Percentiles rank a stretch among this genome's conserved stretches.
Conservation (phyloP, 2,888 invertebrate species). For the Nymphalis polychloros region DNA sequence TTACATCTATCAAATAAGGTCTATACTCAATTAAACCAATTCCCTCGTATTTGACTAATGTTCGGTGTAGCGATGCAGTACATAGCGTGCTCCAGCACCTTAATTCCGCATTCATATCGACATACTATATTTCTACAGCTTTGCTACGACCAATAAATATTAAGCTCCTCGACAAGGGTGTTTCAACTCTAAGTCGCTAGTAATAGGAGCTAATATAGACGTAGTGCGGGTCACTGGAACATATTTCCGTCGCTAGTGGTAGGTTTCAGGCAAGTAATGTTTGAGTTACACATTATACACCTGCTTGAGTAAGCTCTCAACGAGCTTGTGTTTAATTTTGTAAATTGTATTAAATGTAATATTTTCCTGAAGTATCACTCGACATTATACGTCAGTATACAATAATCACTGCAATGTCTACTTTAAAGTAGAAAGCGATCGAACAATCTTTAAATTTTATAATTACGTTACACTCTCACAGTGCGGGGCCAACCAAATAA, state of each 20-base stretch:
- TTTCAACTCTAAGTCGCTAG: not conserved
- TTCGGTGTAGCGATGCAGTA: conserved; percentile 10
- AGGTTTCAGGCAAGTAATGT: conserved; percentile 7
- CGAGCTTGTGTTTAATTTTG: conserved; percentile 7
- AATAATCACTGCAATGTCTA: too few relatives aligned
- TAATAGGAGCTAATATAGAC: not conserved
- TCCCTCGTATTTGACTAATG: conserved; percentile 1
- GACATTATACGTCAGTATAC: not conserved
- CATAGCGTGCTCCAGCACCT: conserved; percentile 7
- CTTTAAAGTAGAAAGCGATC: too few relatives aligned
- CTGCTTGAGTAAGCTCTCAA: conserved; percentile 3
- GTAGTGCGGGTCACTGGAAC: not conserved
- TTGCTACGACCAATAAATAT: not conserved
- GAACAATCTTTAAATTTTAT: too few relatives aligned
- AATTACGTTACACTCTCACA: too few relatives aligned
- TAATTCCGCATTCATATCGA: conserved; percentile 14
- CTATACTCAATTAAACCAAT: not conserved
- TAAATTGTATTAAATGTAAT: not conserved
- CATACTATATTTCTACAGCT: conserved; percentile 9
- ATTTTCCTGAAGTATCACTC: not conserved
- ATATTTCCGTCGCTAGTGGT: not conserved
- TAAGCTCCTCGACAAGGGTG: not conserved
- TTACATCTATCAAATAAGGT: not conserved
- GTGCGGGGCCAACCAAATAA: too few relatives aligned
- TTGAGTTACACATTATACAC: conserved; percentile 10